phyloP scores from a whole-genome alignment of 2,113 vertebrate genomes.

The Oryzias javanicus region DNA sequence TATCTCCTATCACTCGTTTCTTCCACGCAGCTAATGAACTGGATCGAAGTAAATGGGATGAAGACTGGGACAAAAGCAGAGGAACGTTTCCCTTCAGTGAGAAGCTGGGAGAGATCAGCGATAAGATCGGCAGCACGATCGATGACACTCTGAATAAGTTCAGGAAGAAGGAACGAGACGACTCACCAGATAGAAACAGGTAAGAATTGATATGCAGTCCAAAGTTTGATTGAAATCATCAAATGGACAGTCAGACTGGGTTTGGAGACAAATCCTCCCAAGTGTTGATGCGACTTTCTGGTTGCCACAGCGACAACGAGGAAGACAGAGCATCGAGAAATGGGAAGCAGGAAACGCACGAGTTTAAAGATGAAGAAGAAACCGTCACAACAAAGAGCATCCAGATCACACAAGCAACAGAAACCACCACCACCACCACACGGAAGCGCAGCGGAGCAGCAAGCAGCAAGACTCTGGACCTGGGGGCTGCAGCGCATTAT shows the following conservation, averaged over 20 bases:
- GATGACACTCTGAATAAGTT: constrained; percentile 98
- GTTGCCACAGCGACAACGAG: constrained; percentile 87
- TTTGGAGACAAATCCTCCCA: constrained; percentile 1
- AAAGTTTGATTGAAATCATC: too few species aligned
- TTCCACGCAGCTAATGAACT: constrained; percentile 70
- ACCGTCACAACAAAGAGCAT: constrained; percentile 89
- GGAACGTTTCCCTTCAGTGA: constrained; percentile 94
- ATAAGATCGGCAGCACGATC: constrained; percentile 97
- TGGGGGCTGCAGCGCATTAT: constrained; percentile 96
- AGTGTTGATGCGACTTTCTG: constrained; percentile 2
- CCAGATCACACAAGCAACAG: constrained; percentile 89
- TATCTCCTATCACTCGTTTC: background rate
- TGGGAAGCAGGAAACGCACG: constrained; percentile 79
- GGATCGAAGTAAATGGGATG: constrained; percentile 92
- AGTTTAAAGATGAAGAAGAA: constrained; percentile 97
- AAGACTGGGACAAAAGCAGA: constrained; percentile 95
- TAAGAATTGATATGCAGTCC: constrained; percentile 40
- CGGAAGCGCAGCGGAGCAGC: constrained; percentile 88
- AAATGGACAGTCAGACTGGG: background rate
- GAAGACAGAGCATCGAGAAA: constrained; percentile 85
- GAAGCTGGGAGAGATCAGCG: constrained; percentile 94
- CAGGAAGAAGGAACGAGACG: constrained; percentile 93
- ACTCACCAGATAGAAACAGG: constrained; percentile 93
- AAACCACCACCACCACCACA: constrained; percentile 84
- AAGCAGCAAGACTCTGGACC: constrained; percentile 92